Evolutionary conservation across 30 jellyfish, hydroid and myxozoan species (phyloP).

Genomic region (Cassiopea xamachana): DNA sequence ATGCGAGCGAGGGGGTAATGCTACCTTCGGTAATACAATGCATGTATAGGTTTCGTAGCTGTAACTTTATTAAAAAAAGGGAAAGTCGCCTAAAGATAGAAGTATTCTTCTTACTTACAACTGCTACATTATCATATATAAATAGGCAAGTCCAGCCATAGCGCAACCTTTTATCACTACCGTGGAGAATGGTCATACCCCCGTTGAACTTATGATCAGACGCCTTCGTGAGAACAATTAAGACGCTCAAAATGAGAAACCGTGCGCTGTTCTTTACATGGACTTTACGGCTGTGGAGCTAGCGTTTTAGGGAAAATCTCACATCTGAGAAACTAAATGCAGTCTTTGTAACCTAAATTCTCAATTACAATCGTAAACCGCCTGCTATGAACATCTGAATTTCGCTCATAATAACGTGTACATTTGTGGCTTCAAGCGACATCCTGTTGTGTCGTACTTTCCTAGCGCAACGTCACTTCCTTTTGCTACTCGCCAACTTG

Average conservation of each 20-base stretch:
- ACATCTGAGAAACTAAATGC: not conserved
- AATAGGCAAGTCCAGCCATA: not conserved
- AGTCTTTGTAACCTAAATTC: not conserved
- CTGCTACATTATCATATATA: not conserved
- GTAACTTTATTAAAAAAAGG: not conserved
- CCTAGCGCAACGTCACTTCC: slow-evolving; percentile 64
- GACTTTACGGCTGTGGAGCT: not conserved
- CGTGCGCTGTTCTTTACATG: slow-evolving; percentile 41
- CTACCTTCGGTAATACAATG: not conserved
- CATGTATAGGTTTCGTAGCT: no score
- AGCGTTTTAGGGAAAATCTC: slow-evolving; percentile 8
- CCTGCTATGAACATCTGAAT: not conserved
- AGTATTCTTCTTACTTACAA: not conserved
- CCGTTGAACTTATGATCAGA: slow-evolving; percentile 34
- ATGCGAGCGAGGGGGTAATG: slow-evolving; percentile 18
- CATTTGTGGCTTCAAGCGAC: slow-evolving; percentile 11
- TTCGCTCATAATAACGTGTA: not conserved
- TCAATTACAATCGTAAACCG: not conserved
- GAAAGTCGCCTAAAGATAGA: not conserved
- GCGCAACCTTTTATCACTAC: slow-evolving; percentile 18
- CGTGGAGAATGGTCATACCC: slow-evolving; percentile 34
- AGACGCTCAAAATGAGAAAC: slow-evolving; percentile 42
- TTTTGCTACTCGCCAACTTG: not conserved
- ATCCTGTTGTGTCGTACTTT: slow-evolving; percentile 37
- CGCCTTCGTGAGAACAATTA: slow-evolving; percentile 55